Base-by-base conservation (phyloP, 2,888 invertebrate genomes). In the Melitaea athalia region DNA sequence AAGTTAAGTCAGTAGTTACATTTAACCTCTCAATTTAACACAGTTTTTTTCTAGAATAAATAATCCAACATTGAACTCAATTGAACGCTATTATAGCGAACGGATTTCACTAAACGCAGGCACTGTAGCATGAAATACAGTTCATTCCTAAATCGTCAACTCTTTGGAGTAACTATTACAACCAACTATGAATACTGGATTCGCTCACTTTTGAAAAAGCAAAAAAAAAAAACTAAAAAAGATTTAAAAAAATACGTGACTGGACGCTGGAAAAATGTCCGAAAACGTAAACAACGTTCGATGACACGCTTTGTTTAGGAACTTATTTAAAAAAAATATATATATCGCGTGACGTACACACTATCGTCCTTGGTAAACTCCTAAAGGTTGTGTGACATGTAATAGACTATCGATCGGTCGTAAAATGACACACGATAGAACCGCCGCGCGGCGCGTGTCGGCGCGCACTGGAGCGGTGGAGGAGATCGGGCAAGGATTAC, bases 401-500 rank as follows among this genome's bases (percentile, higher is more conserved):
- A 64, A 59, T 43, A 12, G 53, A 15, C 15, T 78, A 79, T 78
- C 67, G 78, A 78, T 78, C 77, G 77, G 64, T 50, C 33, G 61
- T n/a, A 67, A 65, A 53, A 59, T 55, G 53, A 63, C 24, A 67
- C 33, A 67, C 68, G 68, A 70, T 76, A 79, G 77, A 81, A 83
- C 84, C 84, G 83, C 79, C 79, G 77, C 81, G 81, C 81, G 80
- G 83, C 88, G 80, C 86, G 85, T 76, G 79, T 83, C 79, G 83
- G 77, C 82, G 86, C 83, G 87, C 86, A 91, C 91, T 91, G 85
- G 82, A 78, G 79, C 77, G 73, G 70, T 76, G 71, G 60, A 72
- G 72, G 64, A 66, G 68, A 67, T 52, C 50, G 49, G 67, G 57
- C 71, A 73, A 64, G 64, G 72, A 70, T 63, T 65, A 67, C 15